Base-by-base conservation (phyloP, 2,888 invertebrate species). In the Drosophila macrospina region DNA sequence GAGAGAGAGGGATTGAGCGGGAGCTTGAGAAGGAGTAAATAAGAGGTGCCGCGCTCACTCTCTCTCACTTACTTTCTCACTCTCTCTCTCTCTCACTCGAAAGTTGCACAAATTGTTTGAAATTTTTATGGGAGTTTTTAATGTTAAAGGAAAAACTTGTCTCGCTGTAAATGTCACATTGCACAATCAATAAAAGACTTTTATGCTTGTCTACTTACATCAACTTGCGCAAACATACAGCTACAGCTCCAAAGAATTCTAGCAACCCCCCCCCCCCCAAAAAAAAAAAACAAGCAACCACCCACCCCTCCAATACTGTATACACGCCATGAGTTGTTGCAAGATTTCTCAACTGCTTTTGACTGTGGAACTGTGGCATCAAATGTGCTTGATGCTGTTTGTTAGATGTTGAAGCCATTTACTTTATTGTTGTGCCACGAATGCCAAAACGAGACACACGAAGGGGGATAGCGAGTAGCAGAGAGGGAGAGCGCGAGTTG, bases 101-200 rank as follows among this genome's bases (percentile, higher is more conserved):
- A n/a, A n/a, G 20, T 20, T 20, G 20, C 32, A 20, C 16, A 52
- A 52, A 41, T 52, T 41, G 41, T 52, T 52, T 30, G 4, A 20
- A 8, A 37, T 30, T 52, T 41, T 52, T 30, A 52, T 52, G 52
- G 11, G 11, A 8, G 32, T 11, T 47, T 30, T 52, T 20, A 20
- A 41, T 28, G 39, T 30, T 16, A 5, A 34, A 34, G 32, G 2
- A 32, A 48, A 48, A 34, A 24, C 34, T 60, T 48, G 20, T 26
- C 50, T 47, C 57, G 30, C 48, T 59, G 63, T 26, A 51, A 62
- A 57, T 54, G 75, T 63, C 75, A 63, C 75, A 73, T 52, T 52
- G 59, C 76, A 41, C 52, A 73, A 73, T 73, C 73, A 70, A 73
- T 73, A 73, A 54, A 60, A 56, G 71, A 70, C 77, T 70, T 75